phyloP scores from a whole-genome alignment of 2,888 invertebrate genomes.

The Arge pagana region DNA sequence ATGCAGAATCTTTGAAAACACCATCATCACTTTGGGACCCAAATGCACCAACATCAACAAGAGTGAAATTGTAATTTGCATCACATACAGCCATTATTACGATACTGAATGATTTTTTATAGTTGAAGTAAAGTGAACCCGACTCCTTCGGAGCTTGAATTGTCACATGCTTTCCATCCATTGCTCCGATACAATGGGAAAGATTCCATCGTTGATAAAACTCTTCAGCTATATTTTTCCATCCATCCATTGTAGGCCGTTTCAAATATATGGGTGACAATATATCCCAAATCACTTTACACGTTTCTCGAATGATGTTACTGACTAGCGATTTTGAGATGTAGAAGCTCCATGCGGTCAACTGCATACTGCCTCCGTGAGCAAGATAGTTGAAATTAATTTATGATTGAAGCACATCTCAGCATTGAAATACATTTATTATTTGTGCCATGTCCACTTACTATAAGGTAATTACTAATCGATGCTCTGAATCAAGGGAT shows the following conservation, averaged over 20 bases:
- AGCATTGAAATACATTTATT: neutral
- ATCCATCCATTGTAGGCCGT: slow-evolving; percentile 7
- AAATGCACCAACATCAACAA: slow-evolving; percentile 17
- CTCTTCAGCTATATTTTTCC: slow-evolving; percentile 5
- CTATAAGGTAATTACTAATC: neutral
- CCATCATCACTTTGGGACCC: slow-evolving; percentile 14
- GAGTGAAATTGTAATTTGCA: slow-evolving; percentile 18
- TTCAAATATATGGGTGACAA: slow-evolving; percentile 27
- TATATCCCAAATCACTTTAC: slow-evolving; percentile 31
- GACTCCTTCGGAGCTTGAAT: slow-evolving; percentile 15
- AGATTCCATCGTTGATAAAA: slow-evolving; percentile 9
- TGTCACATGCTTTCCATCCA: slow-evolving; percentile 13
- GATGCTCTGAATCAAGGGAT: neutral
- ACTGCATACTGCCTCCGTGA: slow-evolving; percentile 11
- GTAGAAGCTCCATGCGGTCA: slow-evolving; percentile 8
- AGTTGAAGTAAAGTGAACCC: slow-evolving; percentile 15
- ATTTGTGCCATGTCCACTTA: too few relatives aligned
- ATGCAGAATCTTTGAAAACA: slow-evolving; percentile 4
- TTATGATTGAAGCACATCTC: neutral
- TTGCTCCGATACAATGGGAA: slow-evolving; percentile 3
- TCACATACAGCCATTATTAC: slow-evolving; percentile 16
- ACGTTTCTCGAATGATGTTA: slow-evolving; percentile 33
- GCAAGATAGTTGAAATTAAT: slow-evolving; percentile 12
- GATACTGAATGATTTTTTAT: slow-evolving; percentile 15
- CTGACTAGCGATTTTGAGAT: slow-evolving; percentile 28